These are phyloP conservation scores for Paradisaea rubra DNA, from an alignment of 2,113 vertebrate genomes.

Conservation along the genomic window DNA sequence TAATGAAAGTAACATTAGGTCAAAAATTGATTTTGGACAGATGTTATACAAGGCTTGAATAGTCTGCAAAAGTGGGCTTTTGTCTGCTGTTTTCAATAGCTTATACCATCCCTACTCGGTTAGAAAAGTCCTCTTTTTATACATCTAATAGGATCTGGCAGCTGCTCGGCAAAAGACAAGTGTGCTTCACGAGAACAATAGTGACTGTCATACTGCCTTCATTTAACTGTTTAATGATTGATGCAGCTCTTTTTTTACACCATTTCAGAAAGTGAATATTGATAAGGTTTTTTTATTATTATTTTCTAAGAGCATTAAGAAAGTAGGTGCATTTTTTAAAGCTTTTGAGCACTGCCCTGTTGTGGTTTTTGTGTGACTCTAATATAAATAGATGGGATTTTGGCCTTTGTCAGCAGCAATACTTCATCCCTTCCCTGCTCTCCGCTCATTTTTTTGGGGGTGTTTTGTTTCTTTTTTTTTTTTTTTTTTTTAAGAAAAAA, in stretches of 20 bases:
- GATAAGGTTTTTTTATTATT: conserved; percentile 5
- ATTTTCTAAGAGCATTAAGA: conserved; percentile 50
- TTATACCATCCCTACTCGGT: conserved; percentile 33
- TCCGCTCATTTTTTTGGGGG: neutral
- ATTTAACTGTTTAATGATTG: conserved; percentile 65
- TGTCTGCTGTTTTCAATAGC: conserved; percentile 62
- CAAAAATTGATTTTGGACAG: conserved; percentile 64
- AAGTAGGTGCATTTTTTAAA: conserved; percentile 39
- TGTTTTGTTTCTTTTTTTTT: neutral
- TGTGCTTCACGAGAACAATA: conserved; percentile 57
- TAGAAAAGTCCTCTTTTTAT: conserved; percentile 52
- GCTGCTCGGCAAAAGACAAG: conserved; percentile 67
- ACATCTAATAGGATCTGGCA: conserved; percentile 66
- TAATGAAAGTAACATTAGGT: conserved; percentile 61
- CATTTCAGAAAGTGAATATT: conserved; percentile 34
- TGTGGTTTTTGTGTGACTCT: conserved; percentile 33
- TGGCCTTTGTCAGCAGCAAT: conserved; percentile 16
- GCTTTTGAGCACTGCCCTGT: conserved; percentile 29
- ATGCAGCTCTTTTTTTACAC: conserved; percentile 33
- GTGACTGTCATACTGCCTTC: conserved; percentile 46
- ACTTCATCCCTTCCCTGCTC: conserved; percentile 3
- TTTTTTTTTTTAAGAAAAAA: neutral
- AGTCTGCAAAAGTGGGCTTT: conserved; percentile 55
- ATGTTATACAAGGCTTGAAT: conserved; percentile 59
- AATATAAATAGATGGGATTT: conserved; percentile 48